Evolutionary conservation across 2,113 vertebrate genomes (phyloP), one percentile per base, ranked within the genome.

Genomic region (Athene noctua): DNA sequence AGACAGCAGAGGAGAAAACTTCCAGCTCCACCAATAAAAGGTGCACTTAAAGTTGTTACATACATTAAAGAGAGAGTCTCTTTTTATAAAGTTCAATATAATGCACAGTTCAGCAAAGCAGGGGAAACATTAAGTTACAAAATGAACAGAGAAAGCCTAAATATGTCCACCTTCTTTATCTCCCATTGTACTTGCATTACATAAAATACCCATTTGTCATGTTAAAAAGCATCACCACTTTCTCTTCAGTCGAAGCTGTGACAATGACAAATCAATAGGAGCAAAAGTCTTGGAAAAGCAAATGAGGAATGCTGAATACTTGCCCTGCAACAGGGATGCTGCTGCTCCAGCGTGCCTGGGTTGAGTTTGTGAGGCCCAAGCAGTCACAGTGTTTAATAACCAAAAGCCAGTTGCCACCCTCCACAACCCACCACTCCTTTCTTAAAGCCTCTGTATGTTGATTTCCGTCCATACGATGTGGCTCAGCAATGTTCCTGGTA

Each of bases 1-100:
- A 98, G 99, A 94, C 99, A 99, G 96, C 99, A 99, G 96, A 99
- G 99, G 96, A 98, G 99, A 96, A 99, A 99, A 84, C 98, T 99
- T 54, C 99, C 99, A 30, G 99, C 99, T 29, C 99, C 99, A 42
- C 99, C 99, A 15, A 59, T 98, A 78, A 98, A 98, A 99, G 99
- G 99, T 99, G 94, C 16, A 82, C 44, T 46, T 46, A n/a, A n/a
- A 79, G 47, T 70, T 84, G 58, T 82, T 83, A 34, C 1, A 1
- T 58, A 17, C 23, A 10, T 36, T 59, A 32, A 17, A 86, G 42
- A 40, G 54, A 40, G 42, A 77, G 40, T 32, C 25, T 52, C 13
- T 88, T 20, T 77, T 85, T 42, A 2, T 72, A 29, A 71, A 15
- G 34, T 23, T 93, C 54, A 42, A 11, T 65, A 5, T 34, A 55